phyloP scores from a whole-genome alignment of 2,113 vertebrate species.

The Progne subis region DNA sequence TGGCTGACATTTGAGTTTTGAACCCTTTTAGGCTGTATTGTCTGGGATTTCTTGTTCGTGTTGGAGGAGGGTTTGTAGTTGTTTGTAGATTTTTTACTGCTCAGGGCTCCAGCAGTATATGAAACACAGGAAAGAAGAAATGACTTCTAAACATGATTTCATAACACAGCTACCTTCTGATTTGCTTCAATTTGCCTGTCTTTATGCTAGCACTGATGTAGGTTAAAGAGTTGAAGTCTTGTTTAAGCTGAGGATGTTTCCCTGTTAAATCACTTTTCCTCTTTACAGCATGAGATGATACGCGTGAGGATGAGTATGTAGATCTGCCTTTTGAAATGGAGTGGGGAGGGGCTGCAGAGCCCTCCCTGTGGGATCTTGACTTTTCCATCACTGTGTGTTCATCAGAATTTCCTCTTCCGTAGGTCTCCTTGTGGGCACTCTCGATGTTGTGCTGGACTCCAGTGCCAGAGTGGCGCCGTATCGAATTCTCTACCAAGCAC shows the following conservation, averaged over 20 bases:
- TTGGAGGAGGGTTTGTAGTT: background rate
- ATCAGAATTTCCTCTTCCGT: conserved; percentile 5
- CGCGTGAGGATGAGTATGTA: background rate
- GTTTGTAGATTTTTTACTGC: background rate
- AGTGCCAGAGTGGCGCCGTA: conserved; percentile 94
- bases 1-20: background rate
- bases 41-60: background rate
- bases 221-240: background rate
- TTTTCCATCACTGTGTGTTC: background rate
- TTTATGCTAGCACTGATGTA: background rate
- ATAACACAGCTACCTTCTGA: background rate
- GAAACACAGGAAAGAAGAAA: background rate
- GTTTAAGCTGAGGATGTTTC: background rate
- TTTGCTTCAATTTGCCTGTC: background rate
- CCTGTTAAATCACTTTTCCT: background rate
- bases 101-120: background rate
- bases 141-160: background rate
- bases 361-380: too few species aligned
- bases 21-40: background rate
- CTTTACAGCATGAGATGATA: background rate
- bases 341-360: too few species aligned
- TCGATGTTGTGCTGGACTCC: conserved; percentile 96
- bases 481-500: conserved; percentile 95
- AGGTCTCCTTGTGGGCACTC: conserved; percentile 96
- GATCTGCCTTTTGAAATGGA: background rate